Percentiles rank a stretch among this genome's conserved stretches.
phyloP scores from a whole-genome alignment of 2,113 vertebrate species.

The Indicator indicator region DNA sequence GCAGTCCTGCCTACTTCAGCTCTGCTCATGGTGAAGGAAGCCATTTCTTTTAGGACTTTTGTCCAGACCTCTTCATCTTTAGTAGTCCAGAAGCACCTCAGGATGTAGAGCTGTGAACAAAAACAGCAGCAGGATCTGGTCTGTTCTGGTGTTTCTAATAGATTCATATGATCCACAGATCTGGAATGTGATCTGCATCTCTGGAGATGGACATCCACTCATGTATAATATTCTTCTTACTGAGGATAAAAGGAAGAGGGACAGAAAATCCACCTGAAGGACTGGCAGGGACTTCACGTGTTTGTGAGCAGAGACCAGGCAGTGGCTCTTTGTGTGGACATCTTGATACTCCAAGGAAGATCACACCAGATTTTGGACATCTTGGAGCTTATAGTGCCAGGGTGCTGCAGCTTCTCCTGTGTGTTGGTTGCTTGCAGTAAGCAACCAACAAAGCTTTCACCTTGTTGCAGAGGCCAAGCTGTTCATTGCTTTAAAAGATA shows the following conservation, averaged over 20 bases:
- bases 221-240: neutral
- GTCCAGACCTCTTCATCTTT: neutral
- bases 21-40: neutral
- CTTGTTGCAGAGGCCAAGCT: neutral
- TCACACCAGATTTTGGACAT: accelerated
- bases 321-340: neutral
- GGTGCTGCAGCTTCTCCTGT: neutral
- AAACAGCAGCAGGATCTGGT: neutral
- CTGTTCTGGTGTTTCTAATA: too few species aligned
- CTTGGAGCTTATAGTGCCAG: neutral
- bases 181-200: neutral
- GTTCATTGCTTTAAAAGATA: neutral
- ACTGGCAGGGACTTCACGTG: neutral
- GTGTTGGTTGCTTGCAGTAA: neutral
- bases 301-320: neutral
- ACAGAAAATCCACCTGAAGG: neutral
- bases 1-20: neutral
- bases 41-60: neutral
- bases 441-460: neutral
- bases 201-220: neutral
- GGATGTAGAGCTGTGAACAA: neutral
- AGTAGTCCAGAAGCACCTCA: neutral
- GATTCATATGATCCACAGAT: accelerated
- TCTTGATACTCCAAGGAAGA: neutral
- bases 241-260: neutral